These are phyloP conservation scores for Echinops telfairi DNA, from an alignment of 2,113 vertebrate genomes.

Conservation along the genomic window DNA sequence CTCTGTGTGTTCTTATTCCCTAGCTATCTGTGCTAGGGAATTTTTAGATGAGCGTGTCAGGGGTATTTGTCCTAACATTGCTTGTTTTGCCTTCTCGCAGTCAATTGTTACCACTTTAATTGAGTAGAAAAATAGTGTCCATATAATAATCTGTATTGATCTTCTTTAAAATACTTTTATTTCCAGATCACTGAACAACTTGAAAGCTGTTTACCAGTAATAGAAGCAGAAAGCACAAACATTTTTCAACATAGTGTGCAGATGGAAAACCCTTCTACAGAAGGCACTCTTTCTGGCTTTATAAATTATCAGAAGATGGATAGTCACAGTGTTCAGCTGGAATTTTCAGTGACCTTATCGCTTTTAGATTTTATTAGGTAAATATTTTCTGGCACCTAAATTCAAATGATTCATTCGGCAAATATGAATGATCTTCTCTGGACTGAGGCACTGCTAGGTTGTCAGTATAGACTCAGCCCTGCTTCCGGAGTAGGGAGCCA, in stretches of 20 bases:
- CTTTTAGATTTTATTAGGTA: conserved; percentile 96
- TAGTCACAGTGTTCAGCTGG: conserved; percentile 79
- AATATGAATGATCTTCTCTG: neutral
- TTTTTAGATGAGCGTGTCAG: conserved; percentile 43
- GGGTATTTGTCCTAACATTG: neutral
- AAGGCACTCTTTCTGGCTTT: conserved; percentile 86
- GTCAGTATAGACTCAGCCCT: neutral
- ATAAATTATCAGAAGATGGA: conserved; percentile 86
- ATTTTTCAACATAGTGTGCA: conserved; percentile 87
- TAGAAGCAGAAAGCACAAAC: conserved; percentile 84
- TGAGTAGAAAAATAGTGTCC: conserved; percentile 49
- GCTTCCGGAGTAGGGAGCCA: neutral
- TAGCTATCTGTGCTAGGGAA: conserved; percentile 53
- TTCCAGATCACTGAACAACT: conserved; percentile 87
- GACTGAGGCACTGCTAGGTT: neutral
- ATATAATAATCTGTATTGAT: conserved; percentile 17
- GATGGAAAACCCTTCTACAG: conserved; percentile 88
- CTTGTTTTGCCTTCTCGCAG: neutral
- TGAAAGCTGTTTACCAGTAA: conserved; percentile 79
- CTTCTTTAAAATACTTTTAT: neutral
- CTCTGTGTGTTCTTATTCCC: neutral
- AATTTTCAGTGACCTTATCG: conserved; percentile 91
- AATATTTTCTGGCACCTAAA: conserved; percentile 67
- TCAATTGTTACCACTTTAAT: conserved; percentile 19
- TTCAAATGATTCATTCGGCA: conserved; percentile 52